A percentile compares a stretch with the other conserved stretches of the same genome.
Conservation (phyloP, 1,140 invertebrate genomes). For the Lysiphlebus fabarum region DNA sequence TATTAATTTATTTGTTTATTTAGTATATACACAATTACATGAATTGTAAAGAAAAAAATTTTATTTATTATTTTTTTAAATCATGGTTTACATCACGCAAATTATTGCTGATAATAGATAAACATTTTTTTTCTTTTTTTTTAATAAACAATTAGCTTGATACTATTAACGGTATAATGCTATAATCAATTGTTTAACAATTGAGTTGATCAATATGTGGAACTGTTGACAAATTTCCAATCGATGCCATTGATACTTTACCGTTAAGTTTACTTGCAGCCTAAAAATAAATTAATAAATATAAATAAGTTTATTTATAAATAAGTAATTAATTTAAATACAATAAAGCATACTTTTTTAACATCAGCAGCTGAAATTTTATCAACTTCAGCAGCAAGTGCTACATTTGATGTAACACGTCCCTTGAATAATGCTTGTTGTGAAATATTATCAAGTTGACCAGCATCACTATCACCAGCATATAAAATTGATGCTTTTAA, state of each 20-base stretch:
- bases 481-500: slow-evolving; percentile 68
- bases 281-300: slow-evolving; percentile 47
- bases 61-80: background rate
- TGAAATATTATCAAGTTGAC: slow-evolving; percentile 63
- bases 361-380: slow-evolving; percentile 68
- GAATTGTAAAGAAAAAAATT: slow-evolving; percentile 25
- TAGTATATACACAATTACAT: slow-evolving; percentile 37
- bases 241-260: slow-evolving; percentile 44
- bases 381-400: slow-evolving; percentile 65
- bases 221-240: slow-evolving; percentile 72
- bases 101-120: background rate
- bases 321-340: background rate
- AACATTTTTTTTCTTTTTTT: slow-evolving; percentile 12
- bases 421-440: slow-evolving; percentile 66
- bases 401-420: slow-evolving; percentile 51
- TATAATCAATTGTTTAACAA: slow-evolving; percentile 34
- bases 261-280: too few relatives aligned
- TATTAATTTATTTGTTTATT: too few relatives aligned
- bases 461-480: slow-evolving; percentile 60
- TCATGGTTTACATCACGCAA: background rate
- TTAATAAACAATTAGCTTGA: slow-evolving; percentile 22
- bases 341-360: slow-evolving; percentile 57
- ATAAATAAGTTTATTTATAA: slow-evolving; percentile 17
- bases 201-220: slow-evolving; percentile 74
- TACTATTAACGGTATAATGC: slow-evolving; percentile 28